These are phyloP conservation scores for Charaxes varanes DNA, from an alignment of 1,140 invertebrate species.

Conservation along the genomic window DNA sequence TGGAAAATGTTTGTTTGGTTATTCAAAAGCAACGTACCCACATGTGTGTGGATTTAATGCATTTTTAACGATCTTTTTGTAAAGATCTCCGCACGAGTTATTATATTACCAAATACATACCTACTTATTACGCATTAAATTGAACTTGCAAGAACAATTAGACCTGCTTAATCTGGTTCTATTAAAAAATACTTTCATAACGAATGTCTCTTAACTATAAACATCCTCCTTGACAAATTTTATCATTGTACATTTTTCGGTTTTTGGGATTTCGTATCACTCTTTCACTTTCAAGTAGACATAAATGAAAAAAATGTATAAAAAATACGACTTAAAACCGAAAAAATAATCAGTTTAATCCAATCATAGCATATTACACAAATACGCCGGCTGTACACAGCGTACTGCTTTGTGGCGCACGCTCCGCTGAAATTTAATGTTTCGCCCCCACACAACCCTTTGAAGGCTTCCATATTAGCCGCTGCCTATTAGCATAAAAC, in stretches of 20 bases:
- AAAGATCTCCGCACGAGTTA: conserved; percentile 18
- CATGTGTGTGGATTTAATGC: conserved; percentile 15
- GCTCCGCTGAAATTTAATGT: conserved; percentile 51
- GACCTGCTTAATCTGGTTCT: no score
- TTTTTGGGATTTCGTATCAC: no score
- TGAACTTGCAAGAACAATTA: no score
- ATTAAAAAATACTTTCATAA: no score
- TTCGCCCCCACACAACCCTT: conserved; percentile 40
- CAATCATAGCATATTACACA: conserved; percentile 6
- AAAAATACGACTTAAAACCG: no score
- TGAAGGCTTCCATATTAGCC: conserved; percentile 54
- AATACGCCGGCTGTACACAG: conserved; percentile 11
- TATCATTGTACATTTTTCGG: no score
- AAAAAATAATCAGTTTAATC: conserved; percentile 27
- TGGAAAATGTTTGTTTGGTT: conserved; percentile 28
- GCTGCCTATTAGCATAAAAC: conserved; percentile 61
- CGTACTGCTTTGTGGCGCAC: conserved; percentile 31
- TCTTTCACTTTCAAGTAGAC: no score
- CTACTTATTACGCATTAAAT: no score
- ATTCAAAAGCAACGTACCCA: conserved; percentile 19
- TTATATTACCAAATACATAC: no score
- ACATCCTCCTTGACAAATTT: no score
- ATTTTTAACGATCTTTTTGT: conserved; percentile 17
- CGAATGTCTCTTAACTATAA: no score
- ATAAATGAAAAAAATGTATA: no score